phyloP scores from a whole-genome alignment of 2,113 vertebrate genomes.

The Eudorcas thomsonii region DNA sequence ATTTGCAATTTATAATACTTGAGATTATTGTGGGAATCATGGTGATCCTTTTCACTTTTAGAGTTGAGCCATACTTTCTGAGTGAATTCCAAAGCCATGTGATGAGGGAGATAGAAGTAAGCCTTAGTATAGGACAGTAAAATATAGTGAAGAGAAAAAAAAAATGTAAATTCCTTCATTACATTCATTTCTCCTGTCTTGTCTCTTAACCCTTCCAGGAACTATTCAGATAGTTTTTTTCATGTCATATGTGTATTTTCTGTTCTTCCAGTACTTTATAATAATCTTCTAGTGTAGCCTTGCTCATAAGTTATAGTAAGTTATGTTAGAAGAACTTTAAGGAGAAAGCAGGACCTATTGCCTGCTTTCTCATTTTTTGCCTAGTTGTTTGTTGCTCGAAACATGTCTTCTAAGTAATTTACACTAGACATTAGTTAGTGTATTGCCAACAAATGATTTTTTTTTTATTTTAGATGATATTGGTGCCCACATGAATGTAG shows the following conservation, averaged over 20 bases:
- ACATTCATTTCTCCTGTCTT: not conserved
- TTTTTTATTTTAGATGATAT: slow-evolving; percentile 89
- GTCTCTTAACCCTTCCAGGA: not conserved
- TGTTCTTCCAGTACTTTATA: not conserved
- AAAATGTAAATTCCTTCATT: not conserved
- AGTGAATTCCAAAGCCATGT: not conserved
- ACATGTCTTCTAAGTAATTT: not conserved
- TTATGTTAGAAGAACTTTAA: not conserved
- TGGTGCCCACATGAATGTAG: slow-evolving; percentile 99
- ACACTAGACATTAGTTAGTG: not conserved
- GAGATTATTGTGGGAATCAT: not conserved
- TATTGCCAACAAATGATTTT: slow-evolving; percentile 30
- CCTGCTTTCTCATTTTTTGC: not conserved
- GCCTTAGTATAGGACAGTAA: not conserved
- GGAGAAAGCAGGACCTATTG: not conserved
- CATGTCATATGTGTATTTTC: not conserved
- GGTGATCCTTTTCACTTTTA: not conserved
- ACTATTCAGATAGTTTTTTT: not conserved
- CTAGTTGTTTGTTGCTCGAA: not conserved
- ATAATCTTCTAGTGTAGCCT: not conserved
- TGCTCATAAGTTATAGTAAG: not conserved
- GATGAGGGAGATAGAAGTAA: slow-evolving; percentile 23
- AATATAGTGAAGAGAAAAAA: not conserved
- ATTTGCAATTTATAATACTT: not conserved
- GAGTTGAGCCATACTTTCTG: not conserved